Base-by-base conservation (phyloP, 2,113 vertebrate genomes). In the Rattus rattus region DNA sequence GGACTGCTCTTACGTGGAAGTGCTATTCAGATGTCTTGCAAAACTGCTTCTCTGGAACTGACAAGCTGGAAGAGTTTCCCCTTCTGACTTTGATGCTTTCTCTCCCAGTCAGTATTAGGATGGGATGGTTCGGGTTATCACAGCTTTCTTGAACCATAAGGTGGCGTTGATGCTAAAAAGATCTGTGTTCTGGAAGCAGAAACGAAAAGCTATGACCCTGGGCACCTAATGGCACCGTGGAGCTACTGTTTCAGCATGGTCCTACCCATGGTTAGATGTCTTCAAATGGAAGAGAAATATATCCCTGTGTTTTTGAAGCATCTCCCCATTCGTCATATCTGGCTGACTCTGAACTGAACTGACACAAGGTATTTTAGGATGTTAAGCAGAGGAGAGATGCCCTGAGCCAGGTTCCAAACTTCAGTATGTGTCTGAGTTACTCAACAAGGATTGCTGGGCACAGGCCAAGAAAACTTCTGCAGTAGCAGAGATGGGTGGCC, bases 331-430 rank as follows among this genome's bases (percentile, higher is more conserved):
- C 36, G 33, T 95, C 52, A n/a, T 17, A 94, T n/a, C 30, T 30
- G 76, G 26, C 26, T 69, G 14, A 93, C 91, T 17, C 19, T 16
- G 88, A 49, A 36, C 28, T 24, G 65, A 92, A 94, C 52, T 39
- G 49, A 54, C 70, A 94, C 11, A 76, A 86, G 83, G 39, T 61
- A 13, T 75, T 70, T 94, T 91, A n/a, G 84, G 72, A 86, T 75
- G 87, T 96, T 86, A 89, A 90, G 81, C 39, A 95, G 76, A 94
- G 28, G 28, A 69, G 36, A 73, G 77, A 76, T 76, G 49, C 12
- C 70, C 63, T 81, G 26, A 70, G 72, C 26, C 8, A 12, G 69
- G 65, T 81, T 91, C 65, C 30, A 76, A 61, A 80, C 24, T 24
- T 75, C 14, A 20, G 36, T 14, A 11, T 75, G 43, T 5, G 17